Evolutionary conservation across 2,113 vertebrate species (phyloP), one percentile per base, ranked within the genome.

Genomic region (Ptilorrhoa leucosticta): DNA sequence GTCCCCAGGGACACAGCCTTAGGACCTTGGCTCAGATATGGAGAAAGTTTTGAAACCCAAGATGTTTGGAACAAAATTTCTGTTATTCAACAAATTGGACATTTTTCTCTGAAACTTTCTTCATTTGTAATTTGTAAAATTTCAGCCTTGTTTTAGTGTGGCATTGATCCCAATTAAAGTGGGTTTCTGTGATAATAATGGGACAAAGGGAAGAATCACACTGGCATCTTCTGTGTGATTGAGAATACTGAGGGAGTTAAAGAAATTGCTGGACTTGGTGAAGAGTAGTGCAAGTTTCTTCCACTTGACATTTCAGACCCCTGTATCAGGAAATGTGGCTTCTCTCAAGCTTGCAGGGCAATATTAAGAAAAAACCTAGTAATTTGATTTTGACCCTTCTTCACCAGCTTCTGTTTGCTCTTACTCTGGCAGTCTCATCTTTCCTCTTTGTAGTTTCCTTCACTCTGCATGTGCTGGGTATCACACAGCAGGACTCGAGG

Each of bases 21-120:
- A 85, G 91, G 93, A 94, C 89, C 83, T 88, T 94, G 82, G 83
- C 96, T 95, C 31, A 26, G 39, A 71, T 88, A 30, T 92, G 89
- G 95, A 92, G 93, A 95, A 93, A 93, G 91, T 96, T 94, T 89
- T 90, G 91, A 94, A 97, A 94, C 72, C 35, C 86, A 92, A 70
- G 51, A 95, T 81, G 39, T 73, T 78, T 89, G 86, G 64, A 86
- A 86, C n/a, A 81, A 86, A 89, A 72, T 90, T 90, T 81, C 31
- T 51, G 58, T 83, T 83, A 31, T 87, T 84, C 76, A 81, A 89
- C 19, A 51, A 93, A 75, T 2, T 8, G 79, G 79, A 22, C 35
- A 21, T 90, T 92, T 93, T 93, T 60, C 64, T 81, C 91, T 64
- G 64, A 68, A 93, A 78, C 44, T 44, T 89, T 70, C n/a, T 83